Evolutionary conservation across 2,888 invertebrate species (phyloP).

Genomic region (Hemicrepidius hirtus): DNA sequence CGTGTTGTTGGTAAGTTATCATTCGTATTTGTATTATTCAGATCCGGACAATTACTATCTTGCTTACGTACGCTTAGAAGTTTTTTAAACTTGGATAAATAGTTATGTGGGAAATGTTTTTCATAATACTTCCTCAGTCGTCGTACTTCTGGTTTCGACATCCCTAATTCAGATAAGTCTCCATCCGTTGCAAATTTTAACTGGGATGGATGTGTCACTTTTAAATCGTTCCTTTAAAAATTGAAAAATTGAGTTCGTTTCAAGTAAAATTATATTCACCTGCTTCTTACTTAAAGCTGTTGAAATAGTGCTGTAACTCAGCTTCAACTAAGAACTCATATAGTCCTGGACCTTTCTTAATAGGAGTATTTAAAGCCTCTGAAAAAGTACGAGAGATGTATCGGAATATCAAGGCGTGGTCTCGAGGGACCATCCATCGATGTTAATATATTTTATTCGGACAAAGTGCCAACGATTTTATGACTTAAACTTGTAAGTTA

Average conservation of each 20-base stretch:
- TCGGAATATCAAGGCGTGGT: constrained; percentile 34
- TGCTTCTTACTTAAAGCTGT: constrained; percentile 79
- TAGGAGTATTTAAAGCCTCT: constrained; percentile 63
- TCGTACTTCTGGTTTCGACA: constrained; percentile 96
- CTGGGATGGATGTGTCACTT: constrained; percentile 90
- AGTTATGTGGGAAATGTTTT: constrained; percentile 95
- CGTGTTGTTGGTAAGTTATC: constrained; percentile 69
- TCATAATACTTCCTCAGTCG: constrained; percentile 95
- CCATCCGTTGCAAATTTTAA: constrained; percentile 96
- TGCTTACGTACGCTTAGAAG: constrained; percentile 79
- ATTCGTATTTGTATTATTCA: constrained; percentile 62
- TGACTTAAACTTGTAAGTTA: not conserved
- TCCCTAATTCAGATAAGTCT: constrained; percentile 92
- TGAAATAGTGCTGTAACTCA: constrained; percentile 94
- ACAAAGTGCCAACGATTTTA: not conserved
- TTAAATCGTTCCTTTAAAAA: constrained; percentile 86
- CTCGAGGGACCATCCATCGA: constrained; percentile 6
- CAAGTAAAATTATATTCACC: constrained; percentile 43
- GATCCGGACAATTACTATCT: constrained; percentile 66
- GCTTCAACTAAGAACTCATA: constrained; percentile 96
- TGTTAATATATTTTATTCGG: not conserved
- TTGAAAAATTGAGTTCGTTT: constrained; percentile 43
- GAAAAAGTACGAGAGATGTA: constrained; percentile 13
- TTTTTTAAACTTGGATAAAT: constrained; percentile 93
- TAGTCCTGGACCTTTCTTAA: constrained; percentile 78